phyloP scores from a whole-genome alignment of 2,888 invertebrate species.

The Drosophila vallismaia region DNA sequence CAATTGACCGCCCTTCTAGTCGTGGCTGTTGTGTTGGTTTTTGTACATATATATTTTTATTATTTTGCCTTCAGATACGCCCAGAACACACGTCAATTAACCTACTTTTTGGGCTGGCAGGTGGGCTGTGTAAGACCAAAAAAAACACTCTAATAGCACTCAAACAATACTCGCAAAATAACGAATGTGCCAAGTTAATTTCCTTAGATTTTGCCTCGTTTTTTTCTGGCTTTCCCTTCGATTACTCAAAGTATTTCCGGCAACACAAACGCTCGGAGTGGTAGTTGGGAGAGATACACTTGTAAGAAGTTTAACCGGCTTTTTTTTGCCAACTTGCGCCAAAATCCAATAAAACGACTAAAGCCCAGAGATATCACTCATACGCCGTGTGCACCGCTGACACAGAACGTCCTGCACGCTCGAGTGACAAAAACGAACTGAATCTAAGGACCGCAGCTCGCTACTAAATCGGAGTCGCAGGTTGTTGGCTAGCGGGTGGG shows the following conservation, averaged over 20 bases:
- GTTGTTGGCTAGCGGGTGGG: constrained; percentile 8
- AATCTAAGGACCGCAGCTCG: constrained; percentile 28
- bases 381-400: constrained; percentile 53
- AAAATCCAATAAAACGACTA: constrained; percentile 65
- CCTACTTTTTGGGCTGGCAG: constrained; percentile 54
- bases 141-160: constrained; percentile 24
- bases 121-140: constrained; percentile 43
- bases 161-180: constrained; percentile 21
- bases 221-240: constrained; percentile 27
- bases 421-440: constrained; percentile 74
- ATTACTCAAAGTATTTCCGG: constrained; percentile 51
- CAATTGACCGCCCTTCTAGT: constrained; percentile 21
- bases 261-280: constrained; percentile 21
- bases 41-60: constrained; percentile 38
- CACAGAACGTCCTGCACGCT: constrained; percentile 49
- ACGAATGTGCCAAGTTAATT: constrained; percentile 62
- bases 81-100: constrained; percentile 67
- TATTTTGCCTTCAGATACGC: constrained; percentile 44
- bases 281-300: constrained; percentile 38
- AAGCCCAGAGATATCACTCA: constrained; percentile 41
- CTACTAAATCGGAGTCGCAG: constrained; percentile 13
- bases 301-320: constrained; percentile 60
- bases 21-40: constrained; percentile 37
- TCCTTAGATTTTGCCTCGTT: constrained; percentile 53
- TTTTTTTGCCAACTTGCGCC: constrained; percentile 59